Conservation (phyloP, 2,888 invertebrate genomes). For the Andrena haemorrhoa region DNA sequence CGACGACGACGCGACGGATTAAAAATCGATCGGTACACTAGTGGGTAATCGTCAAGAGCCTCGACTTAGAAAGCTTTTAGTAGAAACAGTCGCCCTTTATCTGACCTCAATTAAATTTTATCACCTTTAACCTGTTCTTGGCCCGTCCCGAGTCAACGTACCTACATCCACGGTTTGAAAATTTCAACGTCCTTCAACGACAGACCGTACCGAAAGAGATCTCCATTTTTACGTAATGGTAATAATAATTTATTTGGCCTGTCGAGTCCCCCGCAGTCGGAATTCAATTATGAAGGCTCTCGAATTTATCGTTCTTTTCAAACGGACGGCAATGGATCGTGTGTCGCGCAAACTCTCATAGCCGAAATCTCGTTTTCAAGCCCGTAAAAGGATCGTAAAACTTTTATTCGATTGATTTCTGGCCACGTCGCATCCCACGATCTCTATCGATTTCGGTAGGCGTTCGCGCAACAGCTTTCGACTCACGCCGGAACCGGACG, state of each 20-base stretch:
- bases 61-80: slow-evolving; percentile 9
- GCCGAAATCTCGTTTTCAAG: background rate
- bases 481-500: slow-evolving; percentile 32
- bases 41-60: slow-evolving; percentile 15
- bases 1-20: background rate
- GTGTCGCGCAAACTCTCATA: background rate
- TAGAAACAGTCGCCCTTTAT: slow-evolving; percentile 17
- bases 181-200: background rate
- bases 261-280: background rate
- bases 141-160: background rate
- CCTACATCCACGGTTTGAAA: background rate
- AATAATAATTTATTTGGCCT: slow-evolving; percentile 16
- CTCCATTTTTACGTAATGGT: background rate
- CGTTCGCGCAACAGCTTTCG: slow-evolving; percentile 54
- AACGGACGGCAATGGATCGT: background rate
- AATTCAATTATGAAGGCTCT: slow-evolving; percentile 32
- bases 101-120: slow-evolving; percentile 11
- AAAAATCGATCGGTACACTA: slow-evolving; percentile 22
- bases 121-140: slow-evolving; percentile 17
- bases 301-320: background rate
- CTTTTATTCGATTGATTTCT: background rate
- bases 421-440: background rate
- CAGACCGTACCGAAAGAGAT: background rate
- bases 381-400: background rate
- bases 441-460: slow-evolving; percentile 23